Evolutionary conservation across 64 coral and sea anemone species (phyloP).

Genomic region (Stylophora pistillata): DNA sequence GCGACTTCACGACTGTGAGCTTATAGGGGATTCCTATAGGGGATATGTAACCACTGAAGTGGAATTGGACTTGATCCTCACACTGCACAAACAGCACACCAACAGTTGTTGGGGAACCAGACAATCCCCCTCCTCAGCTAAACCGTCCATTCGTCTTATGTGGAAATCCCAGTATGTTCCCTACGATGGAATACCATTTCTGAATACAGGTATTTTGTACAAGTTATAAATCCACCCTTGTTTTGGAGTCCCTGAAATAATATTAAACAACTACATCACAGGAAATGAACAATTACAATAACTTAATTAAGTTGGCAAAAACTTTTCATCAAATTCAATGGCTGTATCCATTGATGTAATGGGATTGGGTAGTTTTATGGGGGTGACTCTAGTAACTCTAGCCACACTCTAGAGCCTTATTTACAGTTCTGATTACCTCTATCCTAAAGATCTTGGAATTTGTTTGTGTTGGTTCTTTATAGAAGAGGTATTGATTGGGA

Average conservation of each 20-base stretch:
- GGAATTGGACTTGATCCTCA: constrained; percentile 89
- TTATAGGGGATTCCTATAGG: constrained; percentile 95
- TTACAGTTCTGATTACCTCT: too few relatives aligned
- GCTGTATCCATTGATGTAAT: too few relatives aligned
- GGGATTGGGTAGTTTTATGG: too few relatives aligned
- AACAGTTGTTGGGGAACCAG: constrained; percentile 96
- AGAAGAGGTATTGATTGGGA: not conserved
- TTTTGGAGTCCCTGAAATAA: too few relatives aligned
- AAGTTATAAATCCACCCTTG: too few relatives aligned
- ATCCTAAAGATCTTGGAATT: too few relatives aligned
- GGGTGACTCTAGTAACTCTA: too few relatives aligned
- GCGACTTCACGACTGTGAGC: constrained; percentile 83
- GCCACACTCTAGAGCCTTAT: too few relatives aligned
- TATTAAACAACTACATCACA: too few relatives aligned
- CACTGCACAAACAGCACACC: constrained; percentile 94
- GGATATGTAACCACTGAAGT: constrained; percentile 92
- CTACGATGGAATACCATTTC: constrained; percentile 95
- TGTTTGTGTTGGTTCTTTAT: not conserved
- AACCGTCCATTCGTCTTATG: constrained; percentile 96
- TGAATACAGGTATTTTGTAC: constrained; percentile 80
- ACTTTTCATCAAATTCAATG: too few relatives aligned
- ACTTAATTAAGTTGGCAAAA: too few relatives aligned
- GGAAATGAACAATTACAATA: too few relatives aligned
- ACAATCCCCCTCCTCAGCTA: constrained; percentile 94
- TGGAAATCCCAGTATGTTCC: constrained; percentile 98